phyloP scores from a whole-genome alignment of 2,113 vertebrate genomes.

The Rafetus swinhoei region DNA sequence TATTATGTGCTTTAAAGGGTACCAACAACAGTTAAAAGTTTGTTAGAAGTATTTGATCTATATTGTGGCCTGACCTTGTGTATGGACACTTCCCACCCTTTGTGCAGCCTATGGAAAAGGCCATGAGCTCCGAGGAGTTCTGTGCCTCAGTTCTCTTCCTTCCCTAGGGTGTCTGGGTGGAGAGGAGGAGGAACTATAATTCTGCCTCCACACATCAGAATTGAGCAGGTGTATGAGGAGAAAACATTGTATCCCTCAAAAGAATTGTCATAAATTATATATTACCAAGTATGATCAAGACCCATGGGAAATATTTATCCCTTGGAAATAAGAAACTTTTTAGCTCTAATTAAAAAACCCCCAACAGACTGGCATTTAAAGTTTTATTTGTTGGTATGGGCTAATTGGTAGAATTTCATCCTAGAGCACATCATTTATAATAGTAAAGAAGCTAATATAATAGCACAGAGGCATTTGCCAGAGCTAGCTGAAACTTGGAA shows the following conservation, averaged over 20 bases:
- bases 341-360: neutral
- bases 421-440: conserved; percentile 35
- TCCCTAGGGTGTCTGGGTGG: neutral
- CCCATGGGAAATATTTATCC: neutral
- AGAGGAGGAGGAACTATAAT: neutral
- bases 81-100: neutral
- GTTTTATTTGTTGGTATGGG: conserved; percentile 44
- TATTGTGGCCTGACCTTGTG: neutral
- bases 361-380: neutral
- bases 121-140: neutral
- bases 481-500: neutral
- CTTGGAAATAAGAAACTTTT: neutral
- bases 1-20: neutral
- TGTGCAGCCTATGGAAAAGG: neutral
- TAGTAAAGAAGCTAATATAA: conserved; percentile 50
- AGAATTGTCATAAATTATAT: neutral
- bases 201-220: neutral
- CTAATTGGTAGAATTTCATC: conserved; percentile 30
- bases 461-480: conserved; percentile 31
- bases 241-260: neutral
- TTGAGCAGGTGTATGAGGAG: neutral
- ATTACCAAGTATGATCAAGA: fast-evolving
- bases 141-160: neutral
- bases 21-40: neutral
- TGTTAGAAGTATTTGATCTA: neutral